These are phyloP conservation scores for Penaeus chinensis DNA, from an alignment of 1,140 invertebrate species.

Conservation along the genomic window DNA sequence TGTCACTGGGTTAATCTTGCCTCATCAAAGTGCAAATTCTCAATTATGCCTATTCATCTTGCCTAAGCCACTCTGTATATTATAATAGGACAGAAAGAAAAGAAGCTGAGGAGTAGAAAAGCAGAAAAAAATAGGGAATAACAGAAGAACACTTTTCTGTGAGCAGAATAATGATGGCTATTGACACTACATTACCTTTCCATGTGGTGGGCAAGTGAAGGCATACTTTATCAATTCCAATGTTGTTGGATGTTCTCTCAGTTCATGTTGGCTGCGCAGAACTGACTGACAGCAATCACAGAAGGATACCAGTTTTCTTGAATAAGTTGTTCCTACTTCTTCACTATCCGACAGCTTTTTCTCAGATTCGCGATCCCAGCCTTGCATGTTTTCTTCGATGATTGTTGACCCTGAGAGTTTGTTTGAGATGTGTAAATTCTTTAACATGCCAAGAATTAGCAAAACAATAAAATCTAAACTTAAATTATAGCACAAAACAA, in stretches of 20 bases:
- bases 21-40: too few relatives aligned
- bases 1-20: too few relatives aligned
- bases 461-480: background rate
- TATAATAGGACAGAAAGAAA: too few relatives aligned
- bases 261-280: constrained; percentile 44
- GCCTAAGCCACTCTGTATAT: too few relatives aligned
- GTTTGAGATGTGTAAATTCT: background rate
- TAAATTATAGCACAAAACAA: background rate
- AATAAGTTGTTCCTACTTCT: background rate
- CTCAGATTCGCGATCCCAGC: constrained; percentile 20
- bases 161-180: background rate
- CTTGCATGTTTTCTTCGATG: constrained; percentile 24
- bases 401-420: constrained; percentile 15
- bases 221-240: constrained; percentile 47
- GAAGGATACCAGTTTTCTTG: constrained; percentile 4
- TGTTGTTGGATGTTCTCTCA: constrained; percentile 40
- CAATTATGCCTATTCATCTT: too few relatives aligned
- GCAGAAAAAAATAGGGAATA: too few relatives aligned
- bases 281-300: constrained; percentile 36
- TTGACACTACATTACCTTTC: constrained; percentile 35
- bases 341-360: constrained; percentile 9
- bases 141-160: background rate
- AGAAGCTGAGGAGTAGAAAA: too few relatives aligned
- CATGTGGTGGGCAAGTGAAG: constrained; percentile 56
- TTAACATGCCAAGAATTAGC: background rate